Percentiles rank a stretch among this genome's conserved stretches.
phyloP scores from a whole-genome alignment of 2,797 vertebrate species.

The Amphiprion clarkii region DNA sequence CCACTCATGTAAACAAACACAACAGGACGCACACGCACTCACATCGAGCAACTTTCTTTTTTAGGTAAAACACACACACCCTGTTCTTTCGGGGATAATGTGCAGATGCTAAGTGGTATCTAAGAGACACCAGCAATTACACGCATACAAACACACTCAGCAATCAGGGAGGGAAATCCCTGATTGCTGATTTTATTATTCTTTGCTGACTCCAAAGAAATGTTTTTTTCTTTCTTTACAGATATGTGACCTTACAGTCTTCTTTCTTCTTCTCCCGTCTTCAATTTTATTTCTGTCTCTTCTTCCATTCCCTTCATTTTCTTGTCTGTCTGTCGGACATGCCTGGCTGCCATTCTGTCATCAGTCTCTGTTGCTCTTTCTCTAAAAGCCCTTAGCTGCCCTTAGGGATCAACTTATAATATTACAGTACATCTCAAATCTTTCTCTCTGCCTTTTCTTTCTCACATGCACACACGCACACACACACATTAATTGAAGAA shows the following conservation, averaged over 20 bases:
- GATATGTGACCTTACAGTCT: constrained; percentile 7
- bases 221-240: constrained; percentile 3
- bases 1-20: constrained; percentile 37
- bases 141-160: constrained; percentile 41
- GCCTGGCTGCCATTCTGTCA: constrained; percentile 72
- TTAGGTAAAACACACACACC: constrained; percentile 33
- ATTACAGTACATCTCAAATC: constrained; percentile 72
- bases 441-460: constrained; percentile 40
- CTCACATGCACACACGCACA: constrained; percentile 6
- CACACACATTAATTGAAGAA: constrained; percentile 66
- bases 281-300: constrained; percentile 26
- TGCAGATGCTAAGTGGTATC: constrained; percentile 61
- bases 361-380: constrained; percentile 74
- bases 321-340: constrained; percentile 59
- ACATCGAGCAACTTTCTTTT: constrained; percentile 28
- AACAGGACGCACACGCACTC: constrained; percentile 37
- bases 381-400: constrained; percentile 78
- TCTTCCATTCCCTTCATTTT: constrained; percentile 38
- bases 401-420: constrained; percentile 77
- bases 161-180: constrained; percentile 68
- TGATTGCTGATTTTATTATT: constrained; percentile 65
- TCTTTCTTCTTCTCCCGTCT: constrained; percentile 31
- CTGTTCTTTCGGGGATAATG: constrained; percentile 62
- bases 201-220: constrained; percentile 59
- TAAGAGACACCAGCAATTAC: constrained; percentile 62